Conservation (phyloP, 2,888 invertebrate species). For the Caenorhabditis wallacei region DNA sequence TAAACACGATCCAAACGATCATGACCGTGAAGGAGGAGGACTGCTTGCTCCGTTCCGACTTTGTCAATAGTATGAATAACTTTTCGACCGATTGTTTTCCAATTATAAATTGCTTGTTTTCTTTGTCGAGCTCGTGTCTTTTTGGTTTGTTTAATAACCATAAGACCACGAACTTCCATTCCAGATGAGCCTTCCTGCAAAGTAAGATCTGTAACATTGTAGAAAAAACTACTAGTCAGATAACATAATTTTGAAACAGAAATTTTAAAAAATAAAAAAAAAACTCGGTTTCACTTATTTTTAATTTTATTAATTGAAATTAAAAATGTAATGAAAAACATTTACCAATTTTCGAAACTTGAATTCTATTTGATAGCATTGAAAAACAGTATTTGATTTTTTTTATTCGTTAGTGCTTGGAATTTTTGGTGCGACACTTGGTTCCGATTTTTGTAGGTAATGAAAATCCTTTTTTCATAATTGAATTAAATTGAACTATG, state of each 20-base stretch:
- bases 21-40: slow-evolving; percentile 80
- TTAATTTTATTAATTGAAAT: no score
- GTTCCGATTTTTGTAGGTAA: no score
- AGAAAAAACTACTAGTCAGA: neutral
- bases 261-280: neutral
- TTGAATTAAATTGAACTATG: no score
- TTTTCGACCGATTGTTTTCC: slow-evolving; percentile 89
- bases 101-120: slow-evolving; percentile 95
- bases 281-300: no score
- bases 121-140: slow-evolving; percentile 97
- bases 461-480: no score
- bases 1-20: slow-evolving; percentile 72
- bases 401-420: no score
- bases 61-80: slow-evolving; percentile 82
- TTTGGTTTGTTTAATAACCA: slow-evolving; percentile 97
- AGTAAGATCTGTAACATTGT: neutral
- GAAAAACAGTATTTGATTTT: no score
- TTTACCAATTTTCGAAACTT: no score
- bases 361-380: no score
- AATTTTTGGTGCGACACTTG: no score
- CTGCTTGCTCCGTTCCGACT: slow-evolving; percentile 79
- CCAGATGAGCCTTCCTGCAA: slow-evolving; percentile 63
- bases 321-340: no score
- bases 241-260: slow-evolving; percentile 37
- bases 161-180: slow-evolving; percentile 87